phyloP scores from a whole-genome alignment of 2,113 vertebrate species.

The Pithys albifrons region DNA sequence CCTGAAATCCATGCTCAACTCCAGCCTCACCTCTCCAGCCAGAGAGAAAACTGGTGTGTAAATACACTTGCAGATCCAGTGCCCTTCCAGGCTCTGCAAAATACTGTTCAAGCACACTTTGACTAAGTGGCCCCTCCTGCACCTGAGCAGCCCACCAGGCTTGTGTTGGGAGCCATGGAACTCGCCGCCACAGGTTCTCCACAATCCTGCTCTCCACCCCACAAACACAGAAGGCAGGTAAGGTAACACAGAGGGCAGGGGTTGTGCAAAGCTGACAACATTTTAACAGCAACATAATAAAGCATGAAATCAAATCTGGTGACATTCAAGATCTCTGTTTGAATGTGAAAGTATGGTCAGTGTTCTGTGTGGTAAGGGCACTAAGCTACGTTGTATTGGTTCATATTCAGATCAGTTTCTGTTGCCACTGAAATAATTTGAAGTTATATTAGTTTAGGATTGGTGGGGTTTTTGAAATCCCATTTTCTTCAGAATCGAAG shows the following conservation, averaged over 20 bases:
- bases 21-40: not conserved
- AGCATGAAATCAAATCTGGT: not conserved
- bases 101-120: not conserved
- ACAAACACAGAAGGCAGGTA: accelerated
- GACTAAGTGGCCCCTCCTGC: not conserved
- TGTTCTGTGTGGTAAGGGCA: not conserved
- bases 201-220: not conserved
- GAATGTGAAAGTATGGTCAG: accelerated
- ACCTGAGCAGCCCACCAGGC: too few species aligned
- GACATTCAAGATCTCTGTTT: not conserved
- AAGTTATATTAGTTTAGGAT: not conserved
- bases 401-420: not conserved
- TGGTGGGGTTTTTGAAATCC: not conserved
- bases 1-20: not conserved
- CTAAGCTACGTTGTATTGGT: accelerated
- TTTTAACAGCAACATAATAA: not conserved
- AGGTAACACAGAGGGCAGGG: not conserved
- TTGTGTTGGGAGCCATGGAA: not conserved
- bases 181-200: accelerated
- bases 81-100: not conserved
- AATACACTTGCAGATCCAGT: accelerated
- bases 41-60: accelerated
- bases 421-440: not conserved
- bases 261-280: not conserved
- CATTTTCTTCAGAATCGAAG: not conserved